Evolutionary conservation across 2,113 vertebrate genomes (phyloP), one percentile per base, ranked within the genome.

Genomic region (Chaetodon auriga): DNA sequence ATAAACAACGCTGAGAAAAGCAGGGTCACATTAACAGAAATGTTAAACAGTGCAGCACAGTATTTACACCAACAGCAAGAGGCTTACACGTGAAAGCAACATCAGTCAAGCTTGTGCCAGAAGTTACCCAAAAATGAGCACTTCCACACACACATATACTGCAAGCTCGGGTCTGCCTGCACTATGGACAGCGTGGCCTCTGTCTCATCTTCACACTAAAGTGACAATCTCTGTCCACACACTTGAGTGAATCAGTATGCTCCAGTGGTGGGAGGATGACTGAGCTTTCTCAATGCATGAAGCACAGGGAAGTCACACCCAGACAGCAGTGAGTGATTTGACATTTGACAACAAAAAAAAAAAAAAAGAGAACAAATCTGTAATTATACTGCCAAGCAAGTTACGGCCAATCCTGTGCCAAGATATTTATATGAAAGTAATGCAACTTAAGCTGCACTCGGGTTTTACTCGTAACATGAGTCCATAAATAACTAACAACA

Each of bases 1-100:
- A 87, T 87, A 77, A 86, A 83, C 77, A 91, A 6, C 64, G 21
- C n/a, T 46, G n/a, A 75, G 63, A 64, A 81, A 79, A 72, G 30
- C 64, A 55, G 16, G n/a, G 43, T 65, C 18, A 43, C 11, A 30
- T 73, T 54, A 64, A 58, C 48, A 87, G 14, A 74, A 75, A 78
- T 58, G 49, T 64, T 79, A 78, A 83, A 87, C 75, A 54, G 23
- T 7, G 58, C 48, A 54, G 38, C 36, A 57, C 7, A 8, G 41
- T 65, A 63, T 89, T 89, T 82, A 87, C 35, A 77, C 62, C 18
- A 51, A 48, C 61, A 7, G 55, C 60, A 46, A 41, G 10, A 66
- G 13, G 69, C 62, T 61, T 49, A 75, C 53, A 38, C 70, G 41
- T 13, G 2, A 30, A 49, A 71, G 12, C 36, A 75, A 61, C 46